Conservation (phyloP, 2,113 vertebrate species). For the Oryzias woworae region DNA sequence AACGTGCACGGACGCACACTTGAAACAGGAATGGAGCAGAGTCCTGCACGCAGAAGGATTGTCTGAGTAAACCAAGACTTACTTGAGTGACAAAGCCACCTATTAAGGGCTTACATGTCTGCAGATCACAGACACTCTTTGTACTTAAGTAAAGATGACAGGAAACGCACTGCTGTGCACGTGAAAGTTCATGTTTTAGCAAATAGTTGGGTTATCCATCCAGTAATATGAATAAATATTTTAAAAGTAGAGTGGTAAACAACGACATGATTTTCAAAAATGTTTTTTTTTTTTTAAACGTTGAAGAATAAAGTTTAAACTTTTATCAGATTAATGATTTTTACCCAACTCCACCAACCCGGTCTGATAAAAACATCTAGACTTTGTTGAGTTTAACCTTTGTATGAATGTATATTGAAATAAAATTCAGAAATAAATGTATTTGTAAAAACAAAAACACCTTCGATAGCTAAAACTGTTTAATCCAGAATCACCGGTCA, state of each 20-base stretch:
- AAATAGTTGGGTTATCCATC: no score
- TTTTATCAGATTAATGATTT: no score
- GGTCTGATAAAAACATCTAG: no score
- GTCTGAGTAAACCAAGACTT: slow-evolving; percentile 60
- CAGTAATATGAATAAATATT: no score
- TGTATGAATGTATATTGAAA: no score
- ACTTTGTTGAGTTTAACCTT: no score
- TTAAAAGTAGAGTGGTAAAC: no score
- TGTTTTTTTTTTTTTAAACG: no score
- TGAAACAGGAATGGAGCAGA: slow-evolving; percentile 8
- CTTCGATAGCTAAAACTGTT: neutral
- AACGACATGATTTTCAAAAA: no score
- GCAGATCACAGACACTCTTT: slow-evolving; percentile 68
- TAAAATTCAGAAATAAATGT: neutral
- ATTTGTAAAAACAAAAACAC: neutral
- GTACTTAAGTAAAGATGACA: slow-evolving; percentile 63
- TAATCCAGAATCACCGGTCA: neutral
- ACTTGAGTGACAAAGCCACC: slow-evolving; percentile 64
- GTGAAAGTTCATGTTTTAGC: no score
- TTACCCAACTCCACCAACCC: no score
- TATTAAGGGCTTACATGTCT: slow-evolving; percentile 74
- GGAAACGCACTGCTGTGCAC: slow-evolving; percentile 44
- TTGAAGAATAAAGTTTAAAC: no score
- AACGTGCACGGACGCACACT: slow-evolving; percentile 18
- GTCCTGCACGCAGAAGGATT: slow-evolving; percentile 24